phyloP scores from a whole-genome alignment of 1,140 invertebrate species.

The Melitaea cinxia region DNA sequence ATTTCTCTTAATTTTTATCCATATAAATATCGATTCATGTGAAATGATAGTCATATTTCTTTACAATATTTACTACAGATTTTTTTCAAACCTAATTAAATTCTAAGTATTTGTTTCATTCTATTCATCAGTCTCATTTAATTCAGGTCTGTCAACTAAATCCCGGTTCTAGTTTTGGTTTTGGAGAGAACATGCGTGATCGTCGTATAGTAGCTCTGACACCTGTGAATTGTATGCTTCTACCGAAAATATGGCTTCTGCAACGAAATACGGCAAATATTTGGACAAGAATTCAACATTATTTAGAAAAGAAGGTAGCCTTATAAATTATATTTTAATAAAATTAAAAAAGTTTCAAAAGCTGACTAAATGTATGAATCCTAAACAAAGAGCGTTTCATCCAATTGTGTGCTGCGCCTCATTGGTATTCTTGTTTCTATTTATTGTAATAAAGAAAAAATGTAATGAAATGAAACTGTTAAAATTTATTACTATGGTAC shows the following conservation, averaged over 20 bases:
- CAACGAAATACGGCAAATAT: constrained; percentile 78
- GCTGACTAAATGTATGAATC: too few species aligned
- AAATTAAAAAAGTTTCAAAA: background rate
- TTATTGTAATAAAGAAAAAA: too few species aligned
- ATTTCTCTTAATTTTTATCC: too few species aligned
- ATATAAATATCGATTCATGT: background rate
- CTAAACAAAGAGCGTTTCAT: too few species aligned
- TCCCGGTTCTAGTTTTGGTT: constrained; percentile 75
- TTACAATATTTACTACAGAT: too few species aligned
- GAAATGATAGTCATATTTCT: background rate
- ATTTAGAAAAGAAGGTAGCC: constrained; percentile 19
- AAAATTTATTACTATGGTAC: too few species aligned
- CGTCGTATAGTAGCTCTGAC: constrained; percentile 83
- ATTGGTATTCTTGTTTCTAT: too few species aligned
- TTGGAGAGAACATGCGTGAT: constrained; percentile 84
- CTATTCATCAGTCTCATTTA: too few species aligned
- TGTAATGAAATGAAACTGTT: too few species aligned
- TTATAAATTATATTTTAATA: background rate
- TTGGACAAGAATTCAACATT: constrained; percentile 22
- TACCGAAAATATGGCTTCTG: constrained; percentile 84
- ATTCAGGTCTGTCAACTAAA: constrained; percentile 74
- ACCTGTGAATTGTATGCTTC: constrained; percentile 82
- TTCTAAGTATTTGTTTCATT: too few species aligned
- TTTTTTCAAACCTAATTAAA: too few species aligned
- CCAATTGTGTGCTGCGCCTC: background rate